phyloP scores from a whole-genome alignment of 2,797 vertebrate species.

The Coranthus polyacanthus region DNA sequence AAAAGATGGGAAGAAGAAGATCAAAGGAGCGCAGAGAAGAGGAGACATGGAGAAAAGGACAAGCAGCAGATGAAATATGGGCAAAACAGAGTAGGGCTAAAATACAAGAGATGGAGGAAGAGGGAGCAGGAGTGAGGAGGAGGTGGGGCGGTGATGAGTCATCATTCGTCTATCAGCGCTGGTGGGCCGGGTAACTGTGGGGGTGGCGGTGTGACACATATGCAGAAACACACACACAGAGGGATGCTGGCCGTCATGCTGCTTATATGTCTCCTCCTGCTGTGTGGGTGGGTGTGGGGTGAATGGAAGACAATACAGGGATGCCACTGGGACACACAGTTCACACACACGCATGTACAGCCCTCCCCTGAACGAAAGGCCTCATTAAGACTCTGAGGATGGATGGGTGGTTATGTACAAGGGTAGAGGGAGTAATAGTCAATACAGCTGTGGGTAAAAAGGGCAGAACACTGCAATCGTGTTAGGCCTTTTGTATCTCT shows the following conservation, averaged over 20 bases:
- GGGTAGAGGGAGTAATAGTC: conserved; percentile 19
- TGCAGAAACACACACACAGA: conserved; percentile 59
- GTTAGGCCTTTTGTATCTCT: conserved; percentile 15
- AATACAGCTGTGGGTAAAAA: conserved; percentile 34
- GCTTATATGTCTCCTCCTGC: conserved; percentile 59
- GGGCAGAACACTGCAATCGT: background rate
- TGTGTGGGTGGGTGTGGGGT: conserved; percentile 58
- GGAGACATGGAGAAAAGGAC: background rate
- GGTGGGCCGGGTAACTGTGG: conserved; percentile 71
- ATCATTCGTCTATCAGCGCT: conserved; percentile 65
- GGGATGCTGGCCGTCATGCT: conserved; percentile 53
- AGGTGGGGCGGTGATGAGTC: conserved; percentile 72
- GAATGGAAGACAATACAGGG: conserved; percentile 71
- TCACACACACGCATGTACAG: conserved; percentile 20
- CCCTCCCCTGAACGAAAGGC: conserved; percentile 19
- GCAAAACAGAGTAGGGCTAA: conserved; percentile 23
- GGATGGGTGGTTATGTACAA: conserved; percentile 37
- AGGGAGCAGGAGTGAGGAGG: conserved; percentile 27
- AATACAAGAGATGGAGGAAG: conserved; percentile 34
- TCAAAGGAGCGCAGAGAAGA: background rate
- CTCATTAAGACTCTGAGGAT: conserved; percentile 55
- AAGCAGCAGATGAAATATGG: background rate
- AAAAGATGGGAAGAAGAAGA: background rate
- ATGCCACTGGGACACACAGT: conserved; percentile 55
- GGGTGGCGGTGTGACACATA: conserved; percentile 75